These are phyloP conservation scores for Ommatoiulus sabulosus DNA, from an alignment of 2,888 invertebrate genomes.

Conservation along the genomic window DNA sequence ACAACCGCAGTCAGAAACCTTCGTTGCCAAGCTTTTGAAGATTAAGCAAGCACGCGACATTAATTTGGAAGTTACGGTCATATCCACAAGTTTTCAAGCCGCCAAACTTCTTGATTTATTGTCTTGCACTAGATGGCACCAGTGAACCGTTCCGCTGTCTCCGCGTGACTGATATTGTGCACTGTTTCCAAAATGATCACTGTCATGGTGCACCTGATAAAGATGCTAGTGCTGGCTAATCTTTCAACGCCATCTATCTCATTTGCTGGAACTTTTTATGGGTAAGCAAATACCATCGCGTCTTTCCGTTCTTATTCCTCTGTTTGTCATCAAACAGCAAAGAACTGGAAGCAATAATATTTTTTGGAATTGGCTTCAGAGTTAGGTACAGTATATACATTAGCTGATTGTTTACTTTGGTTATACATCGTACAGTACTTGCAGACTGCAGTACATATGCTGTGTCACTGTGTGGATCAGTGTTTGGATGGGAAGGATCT, in stretches of 20 bases:
- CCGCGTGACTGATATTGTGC: background rate
- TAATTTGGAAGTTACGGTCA: background rate
- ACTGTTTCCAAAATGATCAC: background rate
- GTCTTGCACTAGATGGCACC: background rate
- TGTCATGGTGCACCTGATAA: background rate
- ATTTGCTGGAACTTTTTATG: background rate
- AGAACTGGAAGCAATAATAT: background rate
- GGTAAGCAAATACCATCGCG: background rate
- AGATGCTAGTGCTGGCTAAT: background rate
- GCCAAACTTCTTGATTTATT: background rate
- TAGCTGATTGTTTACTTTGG: too few relatives aligned
- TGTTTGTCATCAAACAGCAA: background rate
- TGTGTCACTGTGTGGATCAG: too few relatives aligned
- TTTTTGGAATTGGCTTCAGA: too few relatives aligned
- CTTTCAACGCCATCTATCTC: background rate
- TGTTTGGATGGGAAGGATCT: too few relatives aligned
- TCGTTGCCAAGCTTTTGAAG: background rate
- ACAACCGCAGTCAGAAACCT: background rate
- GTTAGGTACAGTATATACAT: too few relatives aligned
- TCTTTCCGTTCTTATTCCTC: background rate
- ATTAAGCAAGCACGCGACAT: background rate
- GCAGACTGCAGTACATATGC: too few relatives aligned
- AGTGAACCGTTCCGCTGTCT: background rate
- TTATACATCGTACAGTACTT: too few relatives aligned
- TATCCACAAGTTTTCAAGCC: background rate